Percentiles rank a stretch among this genome's conserved stretches.
Evolutionary conservation across 1,140 invertebrate genomes (phyloP).

Genomic region (Zaprionus gabonicus): DNA sequence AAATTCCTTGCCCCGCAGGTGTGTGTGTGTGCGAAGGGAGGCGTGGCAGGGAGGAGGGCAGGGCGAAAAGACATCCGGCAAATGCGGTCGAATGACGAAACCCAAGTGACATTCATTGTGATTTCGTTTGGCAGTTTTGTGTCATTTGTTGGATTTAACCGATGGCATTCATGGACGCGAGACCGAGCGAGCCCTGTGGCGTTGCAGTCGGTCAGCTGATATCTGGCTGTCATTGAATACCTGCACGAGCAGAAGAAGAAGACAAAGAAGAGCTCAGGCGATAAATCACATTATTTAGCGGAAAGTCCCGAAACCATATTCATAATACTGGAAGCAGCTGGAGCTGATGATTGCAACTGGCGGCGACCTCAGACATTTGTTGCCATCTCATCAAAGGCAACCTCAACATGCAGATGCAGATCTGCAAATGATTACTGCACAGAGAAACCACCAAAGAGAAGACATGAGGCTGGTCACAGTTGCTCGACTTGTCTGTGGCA

Average conservation of each 20-base stretch:
- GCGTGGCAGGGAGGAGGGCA: neutral
- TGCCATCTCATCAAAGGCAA: neutral
- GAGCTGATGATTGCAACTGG: too few relatives aligned
- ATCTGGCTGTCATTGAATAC: conserved; percentile 2
- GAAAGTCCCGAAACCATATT: neutral
- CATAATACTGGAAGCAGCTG: neutral
- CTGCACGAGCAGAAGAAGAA: neutral
- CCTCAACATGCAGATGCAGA: neutral
- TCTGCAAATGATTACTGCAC: neutral
- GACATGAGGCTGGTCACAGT: neutral
- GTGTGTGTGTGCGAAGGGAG: neutral
- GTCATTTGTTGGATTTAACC: conserved; percentile 77
- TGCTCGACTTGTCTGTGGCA: conserved; percentile 46
- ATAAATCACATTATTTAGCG: neutral
- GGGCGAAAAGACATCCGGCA: conserved; percentile 35
- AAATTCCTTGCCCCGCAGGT: conserved; percentile 74
- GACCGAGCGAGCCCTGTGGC: neutral
- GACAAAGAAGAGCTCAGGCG: neutral
- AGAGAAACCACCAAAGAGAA: neutral
- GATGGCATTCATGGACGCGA: conserved; percentile 46
- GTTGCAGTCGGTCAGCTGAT: conserved; percentile 5
- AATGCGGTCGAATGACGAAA: conserved; percentile 70
- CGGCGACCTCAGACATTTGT: neutral
- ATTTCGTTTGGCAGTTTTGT: conserved; percentile 79
- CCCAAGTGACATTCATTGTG: conserved; percentile 79